These are phyloP conservation scores for Mechanitis messenoides DNA, from an alignment of 2,888 invertebrate genomes.

Conservation along the genomic window DNA sequence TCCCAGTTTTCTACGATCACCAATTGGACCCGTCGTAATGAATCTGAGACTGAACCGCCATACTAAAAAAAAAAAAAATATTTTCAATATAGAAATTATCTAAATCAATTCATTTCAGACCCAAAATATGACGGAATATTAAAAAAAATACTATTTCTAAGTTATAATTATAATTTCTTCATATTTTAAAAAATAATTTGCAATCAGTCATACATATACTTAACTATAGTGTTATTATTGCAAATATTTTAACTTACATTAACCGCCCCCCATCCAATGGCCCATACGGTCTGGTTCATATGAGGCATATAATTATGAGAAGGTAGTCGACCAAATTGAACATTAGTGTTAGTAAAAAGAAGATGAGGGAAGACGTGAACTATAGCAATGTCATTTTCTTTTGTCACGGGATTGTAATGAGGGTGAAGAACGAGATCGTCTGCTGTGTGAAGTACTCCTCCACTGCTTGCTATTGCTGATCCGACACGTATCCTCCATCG, in stretches of 20 bases:
- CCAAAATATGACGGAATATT: too few species aligned
- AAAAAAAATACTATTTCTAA: too few species aligned
- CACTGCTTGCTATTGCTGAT: conserved; percentile 40
- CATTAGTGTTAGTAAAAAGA: conserved; percentile 29
- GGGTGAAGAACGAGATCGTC: conserved; percentile 40
- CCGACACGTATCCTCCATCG: conserved; percentile 45
- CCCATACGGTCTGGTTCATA: conserved; percentile 46
- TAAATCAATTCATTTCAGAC: too few species aligned
- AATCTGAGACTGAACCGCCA: conserved; percentile 29
- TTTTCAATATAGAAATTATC: neutral
- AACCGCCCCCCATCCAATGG: conserved; percentile 57
- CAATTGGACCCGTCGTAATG: conserved; percentile 30
- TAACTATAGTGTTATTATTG: too few species aligned
- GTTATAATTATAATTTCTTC: too few species aligned
- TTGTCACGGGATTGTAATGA: conserved; percentile 37
- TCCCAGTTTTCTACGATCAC: conserved; percentile 39
- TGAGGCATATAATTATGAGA: conserved; percentile 41
- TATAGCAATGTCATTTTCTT: conserved; percentile 50
- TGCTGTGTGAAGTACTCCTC: conserved; percentile 37
- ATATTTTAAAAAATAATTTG: too few species aligned
- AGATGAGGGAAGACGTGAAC: conserved; percentile 38
- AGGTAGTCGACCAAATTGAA: conserved; percentile 38
- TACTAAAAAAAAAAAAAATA: conserved; percentile 35
- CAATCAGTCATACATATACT: too few species aligned
- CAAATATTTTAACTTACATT: conserved; percentile 15